Conservation (phyloP, 1,140 invertebrate species). For the Heliconius congener region DNA sequence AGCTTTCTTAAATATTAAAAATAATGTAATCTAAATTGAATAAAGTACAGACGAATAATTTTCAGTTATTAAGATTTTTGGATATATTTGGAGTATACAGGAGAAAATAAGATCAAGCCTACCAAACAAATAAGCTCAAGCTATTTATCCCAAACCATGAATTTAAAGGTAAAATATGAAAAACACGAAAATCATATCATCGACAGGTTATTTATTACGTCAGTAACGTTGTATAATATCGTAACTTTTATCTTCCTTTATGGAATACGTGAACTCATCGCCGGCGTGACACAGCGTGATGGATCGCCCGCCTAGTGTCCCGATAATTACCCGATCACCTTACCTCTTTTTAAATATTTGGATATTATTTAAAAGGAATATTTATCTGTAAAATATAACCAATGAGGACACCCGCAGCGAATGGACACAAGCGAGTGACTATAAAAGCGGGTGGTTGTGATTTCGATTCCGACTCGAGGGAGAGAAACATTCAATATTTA, state of each 20-base stretch:
- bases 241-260: constrained; percentile 14
- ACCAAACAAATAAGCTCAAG: too few species aligned
- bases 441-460: neutral
- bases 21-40: too few species aligned
- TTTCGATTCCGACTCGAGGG: neutral
- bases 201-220: constrained; percentile 9
- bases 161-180: neutral
- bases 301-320: constrained; percentile 17
- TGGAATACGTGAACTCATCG: constrained; percentile 26
- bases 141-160: neutral
- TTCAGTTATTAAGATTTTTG: too few species aligned
- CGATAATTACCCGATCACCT: constrained; percentile 27
- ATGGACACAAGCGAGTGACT: too few species aligned
- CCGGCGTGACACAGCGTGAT: constrained; percentile 21
- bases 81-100: too few species aligned
- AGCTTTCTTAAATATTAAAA: too few species aligned
- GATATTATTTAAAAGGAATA: neutral
- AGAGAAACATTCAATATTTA: too few species aligned
- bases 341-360: constrained; percentile 19
- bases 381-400: neutral
- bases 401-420: neutral
- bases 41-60: too few species aligned
- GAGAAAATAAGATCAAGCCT: too few species aligned
- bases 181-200: neutral
- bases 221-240: constrained; percentile 10